Base-by-base conservation (phyloP, 2,888 invertebrate species). In the Lysandra coridon region DNA sequence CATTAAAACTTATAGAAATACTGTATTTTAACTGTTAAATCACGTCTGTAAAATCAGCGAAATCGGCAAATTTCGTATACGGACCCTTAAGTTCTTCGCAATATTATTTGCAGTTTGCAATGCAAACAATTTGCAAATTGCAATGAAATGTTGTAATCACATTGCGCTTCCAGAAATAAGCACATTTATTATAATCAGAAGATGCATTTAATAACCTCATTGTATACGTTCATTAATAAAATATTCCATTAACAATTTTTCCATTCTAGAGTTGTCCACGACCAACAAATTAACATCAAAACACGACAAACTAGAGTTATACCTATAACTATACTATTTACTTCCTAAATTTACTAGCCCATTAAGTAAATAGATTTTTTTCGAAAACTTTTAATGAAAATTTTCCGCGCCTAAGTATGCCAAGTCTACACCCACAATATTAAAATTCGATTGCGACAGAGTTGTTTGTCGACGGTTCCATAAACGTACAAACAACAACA, bases 171-270 rank as follows among this genome's bases (percentile, higher is more conserved):
- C 62, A 62, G 62, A 69, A 69, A 69, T 12, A 30, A 30, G 64
- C 12, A 69, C 30, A 30, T 33, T 33, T 37, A 17, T 69, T 5
- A 14, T 33, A 37, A 69, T 14, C 30, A 33, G 33, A 14, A 69
- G 33, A 75, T 44, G 49, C 44, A 49, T 75, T 75, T 75, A 75
- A 44, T 30, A 30, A 49, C 23, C 75, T 49, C 17, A 44, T 75
- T 75, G 23, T 33, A 37, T 33, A 69, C 6, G 6, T 49, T 75
- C 37, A 74, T 40, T 40, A 40, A 12, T 75, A 75, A 76, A 76
- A 57, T 57, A 53, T 76, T 76, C 76, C 76, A 76, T 57, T 37
- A 53, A 14, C 14, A 23, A 76, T 33, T 57, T 76, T 76, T 76
- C 76, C 76, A 57, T 76, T 75, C 75, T 75, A 23, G 30, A 53